Conservation (phyloP, 2,113 vertebrate genomes). For the Oryctolagus cuniculus region mOryCun1.1 NC_091434.1:23518001-23518500, state of each 20-base stretch:
- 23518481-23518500: slow-evolving; percentile 83
- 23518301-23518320: neutral
- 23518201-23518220: neutral
- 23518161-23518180: neutral
- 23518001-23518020: neutral
- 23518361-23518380: slow-evolving; percentile 79
- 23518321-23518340: neutral
- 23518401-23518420: slow-evolving; percentile 50
- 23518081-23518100: neutral
- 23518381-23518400: slow-evolving; percentile 53
- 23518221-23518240: neutral
- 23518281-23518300: slow-evolving; percentile 30
- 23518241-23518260: neutral
- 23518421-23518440: slow-evolving; percentile 69
- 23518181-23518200: neutral
- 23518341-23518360: slow-evolving; percentile 62
- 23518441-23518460: slow-evolving; percentile 61
- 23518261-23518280: neutral
- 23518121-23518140: neutral
- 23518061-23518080: neutral
- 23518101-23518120: neutral
- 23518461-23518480: slow-evolving; percentile 75
- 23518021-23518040: neutral
- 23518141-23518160: neutral
- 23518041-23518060: neutral